phyloP scores from a whole-genome alignment of 2,113 vertebrate genomes.

The Vimba vimba region DNA sequence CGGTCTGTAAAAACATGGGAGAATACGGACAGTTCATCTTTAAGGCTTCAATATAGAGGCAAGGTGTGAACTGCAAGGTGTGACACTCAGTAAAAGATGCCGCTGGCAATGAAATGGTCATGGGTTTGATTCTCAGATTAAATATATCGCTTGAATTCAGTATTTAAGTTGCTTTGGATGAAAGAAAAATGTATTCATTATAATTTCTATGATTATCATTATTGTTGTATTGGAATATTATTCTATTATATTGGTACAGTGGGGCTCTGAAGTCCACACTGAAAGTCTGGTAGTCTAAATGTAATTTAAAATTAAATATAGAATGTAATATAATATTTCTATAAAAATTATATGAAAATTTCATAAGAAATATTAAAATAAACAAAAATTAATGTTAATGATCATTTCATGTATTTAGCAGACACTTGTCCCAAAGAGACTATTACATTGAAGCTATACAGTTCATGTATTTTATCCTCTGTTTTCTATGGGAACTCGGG shows the following conservation, averaged over 20 bases:
- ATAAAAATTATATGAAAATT: background rate
- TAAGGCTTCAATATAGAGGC: slow-evolving; percentile 23
- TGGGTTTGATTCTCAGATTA: background rate
- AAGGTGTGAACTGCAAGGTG: slow-evolving; percentile 1
- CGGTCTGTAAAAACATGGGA: slow-evolving; percentile 42
- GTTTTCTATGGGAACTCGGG: background rate
- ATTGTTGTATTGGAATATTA: background rate
- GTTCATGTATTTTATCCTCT: too few relatives aligned
- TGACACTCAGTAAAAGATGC: background rate
- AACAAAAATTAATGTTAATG: background rate
- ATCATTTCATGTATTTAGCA: background rate
- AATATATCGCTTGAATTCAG: too few relatives aligned
- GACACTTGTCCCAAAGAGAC: background rate
- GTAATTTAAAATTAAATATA: background rate
- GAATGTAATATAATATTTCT: background rate
- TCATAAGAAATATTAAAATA: background rate
- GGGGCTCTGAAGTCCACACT: background rate
- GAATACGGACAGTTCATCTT: slow-evolving; percentile 24
- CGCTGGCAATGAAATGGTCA: background rate
- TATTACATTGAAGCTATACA: background rate
- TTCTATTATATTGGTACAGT: background rate
- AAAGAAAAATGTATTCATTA: background rate
- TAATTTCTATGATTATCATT: background rate
- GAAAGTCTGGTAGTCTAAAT: background rate
- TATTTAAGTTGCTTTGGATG: too few relatives aligned